Evolutionary conservation across 1,140 invertebrate species (phyloP), one percentile per base, ranked within the genome.

Genomic region (Nasonia giraulti): DNA sequence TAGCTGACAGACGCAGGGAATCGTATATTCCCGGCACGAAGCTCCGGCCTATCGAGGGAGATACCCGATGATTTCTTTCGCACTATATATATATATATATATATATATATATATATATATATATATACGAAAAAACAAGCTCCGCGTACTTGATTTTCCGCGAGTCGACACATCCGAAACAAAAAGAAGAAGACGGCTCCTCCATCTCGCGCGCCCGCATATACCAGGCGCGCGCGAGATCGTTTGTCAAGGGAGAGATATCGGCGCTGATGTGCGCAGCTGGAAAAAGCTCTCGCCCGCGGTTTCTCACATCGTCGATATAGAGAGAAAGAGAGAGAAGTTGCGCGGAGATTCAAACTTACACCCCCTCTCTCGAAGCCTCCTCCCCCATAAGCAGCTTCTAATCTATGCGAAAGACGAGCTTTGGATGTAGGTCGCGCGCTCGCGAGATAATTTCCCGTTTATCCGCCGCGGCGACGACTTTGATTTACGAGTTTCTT

Each of bases 401-500:
- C 40, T 44, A 44, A 44, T 44, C 40, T 44, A 44, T 44, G 40
- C 40, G 47, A 14, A 17, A 50, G 47, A 50, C 12, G 55, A 17
- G 17, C 17, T 80, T 81, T 81, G 44, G 73, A 73, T 81, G 47
- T 73, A 74, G 80, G 69, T 74, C 69, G 74, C 69, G 27, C 47
- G 69, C 27, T 50, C 23, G 23, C 37, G 2, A 23, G 44, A 50
- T 77, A 77, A 77, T 77, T 77, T 77, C 75, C 6, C 75, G 33
- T 50, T 37, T 50, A 50, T 23, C 37, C 44, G 14, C 27, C 27
- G 27, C 27, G 71, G 47, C 69, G 6, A 47, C 17, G 71, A 55
- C 47, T 73, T 73, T 74, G 47, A 74, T 81, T 74, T 81, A 82
- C 62, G 50, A 76, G 20, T 76, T 82, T 66, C 33, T 68, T 76